Conservation (phyloP, 2,113 vertebrate genomes). For the Cololabis saira region DNA sequence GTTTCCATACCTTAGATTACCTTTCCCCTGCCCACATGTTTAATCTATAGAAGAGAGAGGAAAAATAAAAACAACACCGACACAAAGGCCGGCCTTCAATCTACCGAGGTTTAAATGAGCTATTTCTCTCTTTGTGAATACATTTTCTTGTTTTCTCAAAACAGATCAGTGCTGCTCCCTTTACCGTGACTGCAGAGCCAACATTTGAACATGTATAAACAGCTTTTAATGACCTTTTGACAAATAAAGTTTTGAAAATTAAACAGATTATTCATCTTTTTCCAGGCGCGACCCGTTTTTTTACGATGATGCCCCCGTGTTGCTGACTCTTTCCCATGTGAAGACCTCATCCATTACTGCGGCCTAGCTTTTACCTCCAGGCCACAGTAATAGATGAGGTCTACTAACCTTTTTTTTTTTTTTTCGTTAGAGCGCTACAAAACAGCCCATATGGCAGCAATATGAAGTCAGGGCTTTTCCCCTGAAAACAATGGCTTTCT, state of each 20-base stretch:
- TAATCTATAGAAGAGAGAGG: constrained; percentile 17
- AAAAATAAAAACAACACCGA: background rate
- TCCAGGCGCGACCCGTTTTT: constrained; percentile 53
- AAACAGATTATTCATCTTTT: constrained; percentile 21
- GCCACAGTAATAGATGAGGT: too few relatives aligned
- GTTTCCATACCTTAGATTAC: constrained; percentile 48
- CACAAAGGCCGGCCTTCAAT: background rate
- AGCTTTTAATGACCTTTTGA: constrained; percentile 16
- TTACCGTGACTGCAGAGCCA: background rate
- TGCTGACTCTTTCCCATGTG: constrained; percentile 6
- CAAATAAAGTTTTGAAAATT: constrained; percentile 21
- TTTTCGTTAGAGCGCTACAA: constrained; percentile 2
- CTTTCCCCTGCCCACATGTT: constrained; percentile 23
- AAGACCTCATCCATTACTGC: constrained; percentile 40
- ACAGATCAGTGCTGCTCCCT: too few relatives aligned
- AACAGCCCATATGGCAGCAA: constrained; percentile 53
- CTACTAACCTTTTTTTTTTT: constrained; percentile 10
- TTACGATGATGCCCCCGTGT: constrained; percentile 33
- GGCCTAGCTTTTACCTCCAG: constrained; percentile 48
- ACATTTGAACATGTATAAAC: background rate
- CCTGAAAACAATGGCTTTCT: constrained; percentile 54
- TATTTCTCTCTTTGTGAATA: background rate
- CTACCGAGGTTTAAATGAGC: constrained; percentile 11
- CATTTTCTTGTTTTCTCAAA: too few relatives aligned
- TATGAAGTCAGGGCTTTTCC: constrained; percentile 52